phyloP scores from a whole-genome alignment of 2,113 vertebrate genomes.

The Edolisoma coerulescens region DNA sequence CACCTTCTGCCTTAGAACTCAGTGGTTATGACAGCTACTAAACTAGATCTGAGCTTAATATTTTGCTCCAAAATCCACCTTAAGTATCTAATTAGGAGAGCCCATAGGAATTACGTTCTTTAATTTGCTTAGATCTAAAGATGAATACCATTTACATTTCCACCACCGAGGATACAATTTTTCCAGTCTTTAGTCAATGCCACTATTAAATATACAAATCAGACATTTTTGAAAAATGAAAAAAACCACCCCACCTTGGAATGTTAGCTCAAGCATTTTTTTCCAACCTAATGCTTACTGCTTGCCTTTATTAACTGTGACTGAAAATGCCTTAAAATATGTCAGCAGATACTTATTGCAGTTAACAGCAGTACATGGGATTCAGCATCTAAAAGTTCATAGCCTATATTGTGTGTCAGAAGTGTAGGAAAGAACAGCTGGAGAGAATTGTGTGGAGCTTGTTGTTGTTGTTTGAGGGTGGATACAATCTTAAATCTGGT shows the following conservation, averaged over 20 bases:
- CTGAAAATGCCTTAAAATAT: background rate
- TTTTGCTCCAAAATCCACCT: background rate
- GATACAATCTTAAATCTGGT: background rate
- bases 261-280: background rate
- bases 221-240: background rate
- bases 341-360: background rate
- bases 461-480: background rate
- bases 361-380: background rate
- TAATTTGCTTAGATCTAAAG: background rate
- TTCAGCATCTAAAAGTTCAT: background rate
- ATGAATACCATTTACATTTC: background rate
- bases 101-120: background rate
- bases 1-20: background rate
- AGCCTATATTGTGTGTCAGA: background rate
- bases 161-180: background rate
- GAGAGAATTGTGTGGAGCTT: background rate
- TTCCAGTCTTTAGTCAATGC: background rate
- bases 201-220: background rate
- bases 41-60: background rate
- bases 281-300: background rate
- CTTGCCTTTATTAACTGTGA: background rate
- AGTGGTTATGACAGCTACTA: background rate
- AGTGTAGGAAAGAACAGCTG: background rate
- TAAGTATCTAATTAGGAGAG: background rate
- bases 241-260: background rate